phyloP scores from a whole-genome alignment of 2,888 invertebrate genomes.

The Sinodicranocentrus sp. region DNA sequence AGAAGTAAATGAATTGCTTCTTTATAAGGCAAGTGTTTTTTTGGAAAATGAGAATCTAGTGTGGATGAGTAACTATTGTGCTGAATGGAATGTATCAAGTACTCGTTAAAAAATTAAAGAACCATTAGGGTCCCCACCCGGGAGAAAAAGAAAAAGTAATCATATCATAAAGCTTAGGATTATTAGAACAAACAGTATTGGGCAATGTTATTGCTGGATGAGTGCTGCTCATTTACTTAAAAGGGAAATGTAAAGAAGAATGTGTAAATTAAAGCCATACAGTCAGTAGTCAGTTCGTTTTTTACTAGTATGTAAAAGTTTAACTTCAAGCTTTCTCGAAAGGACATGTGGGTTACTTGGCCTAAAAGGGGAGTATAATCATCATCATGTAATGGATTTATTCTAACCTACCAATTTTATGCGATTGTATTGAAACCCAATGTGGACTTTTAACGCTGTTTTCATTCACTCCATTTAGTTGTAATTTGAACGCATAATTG shows the following conservation, averaged over 20 bases:
- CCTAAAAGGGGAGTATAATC: too few species aligned
- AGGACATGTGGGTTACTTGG: too few species aligned
- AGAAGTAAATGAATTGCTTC: not conserved
- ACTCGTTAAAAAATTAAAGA: conserved; percentile 48
- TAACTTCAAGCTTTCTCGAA: too few species aligned
- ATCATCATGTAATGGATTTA: too few species aligned
- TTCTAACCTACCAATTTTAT: too few species aligned
- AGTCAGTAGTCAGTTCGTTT: too few species aligned
- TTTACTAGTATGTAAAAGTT: too few species aligned
- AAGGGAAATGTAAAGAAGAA: not conserved
- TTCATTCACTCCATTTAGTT: too few species aligned
- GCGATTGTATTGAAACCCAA: too few species aligned
- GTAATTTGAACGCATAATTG: too few species aligned
- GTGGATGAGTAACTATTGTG: not conserved
- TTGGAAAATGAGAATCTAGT: not conserved
- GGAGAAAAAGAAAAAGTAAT: not conserved
- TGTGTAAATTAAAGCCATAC: too few species aligned
- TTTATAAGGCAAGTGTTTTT: not conserved
- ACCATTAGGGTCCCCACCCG: conserved; percentile 26
- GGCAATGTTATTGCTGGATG: not conserved
- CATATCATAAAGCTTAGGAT: conserved; percentile 9
- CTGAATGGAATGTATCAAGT: conserved; percentile 7
- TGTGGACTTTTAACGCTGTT: too few species aligned
- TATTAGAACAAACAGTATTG: not conserved
- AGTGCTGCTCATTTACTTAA: conserved; percentile 22